These are phyloP conservation scores for Nasonia giraulti DNA, from an alignment of 1,140 invertebrate genomes.

Conservation along the genomic window DNA sequence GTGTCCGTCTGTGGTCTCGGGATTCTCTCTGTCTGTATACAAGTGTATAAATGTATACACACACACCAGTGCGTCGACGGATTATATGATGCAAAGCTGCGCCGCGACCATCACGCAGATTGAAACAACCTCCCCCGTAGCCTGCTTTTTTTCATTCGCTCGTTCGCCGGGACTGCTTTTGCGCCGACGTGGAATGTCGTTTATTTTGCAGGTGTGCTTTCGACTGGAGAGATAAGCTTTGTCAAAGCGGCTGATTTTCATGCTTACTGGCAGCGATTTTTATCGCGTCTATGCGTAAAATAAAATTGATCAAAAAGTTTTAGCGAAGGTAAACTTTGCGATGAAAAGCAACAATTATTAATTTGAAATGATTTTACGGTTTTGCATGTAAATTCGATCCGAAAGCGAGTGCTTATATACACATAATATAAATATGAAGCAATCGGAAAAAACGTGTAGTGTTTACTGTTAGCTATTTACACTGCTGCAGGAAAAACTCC, in stretches of 20 bases:
- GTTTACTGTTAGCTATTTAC: slow-evolving; percentile 34
- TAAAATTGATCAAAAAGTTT: background rate
- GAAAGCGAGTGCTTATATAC: background rate
- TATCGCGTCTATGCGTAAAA: background rate
- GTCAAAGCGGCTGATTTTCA: background rate
- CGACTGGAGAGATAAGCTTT: background rate
- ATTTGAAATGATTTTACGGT: background rate
- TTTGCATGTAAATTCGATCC: slow-evolving; percentile 11
- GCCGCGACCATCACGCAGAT: slow-evolving; percentile 6
- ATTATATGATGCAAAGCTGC: background rate
- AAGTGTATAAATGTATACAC: background rate
- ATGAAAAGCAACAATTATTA: background rate
- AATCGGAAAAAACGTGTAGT: slow-evolving; percentile 16
- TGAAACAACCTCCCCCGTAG: background rate
- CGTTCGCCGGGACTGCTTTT: background rate
- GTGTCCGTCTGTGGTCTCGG: background rate
- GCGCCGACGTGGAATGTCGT: background rate
- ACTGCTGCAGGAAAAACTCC: slow-evolving; percentile 13
- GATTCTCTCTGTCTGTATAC: background rate
- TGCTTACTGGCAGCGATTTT: background rate
- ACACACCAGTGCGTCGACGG: background rate
- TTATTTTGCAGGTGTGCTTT: background rate
- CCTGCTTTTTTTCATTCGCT: background rate
- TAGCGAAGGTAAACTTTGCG: background rate
- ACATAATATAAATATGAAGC: slow-evolving; percentile 25